Percentiles rank a stretch among this genome's conserved stretches.
Conservation (phyloP, 2,888 invertebrate genomes). For the Cataglyphis rosenhaueri region DNA sequence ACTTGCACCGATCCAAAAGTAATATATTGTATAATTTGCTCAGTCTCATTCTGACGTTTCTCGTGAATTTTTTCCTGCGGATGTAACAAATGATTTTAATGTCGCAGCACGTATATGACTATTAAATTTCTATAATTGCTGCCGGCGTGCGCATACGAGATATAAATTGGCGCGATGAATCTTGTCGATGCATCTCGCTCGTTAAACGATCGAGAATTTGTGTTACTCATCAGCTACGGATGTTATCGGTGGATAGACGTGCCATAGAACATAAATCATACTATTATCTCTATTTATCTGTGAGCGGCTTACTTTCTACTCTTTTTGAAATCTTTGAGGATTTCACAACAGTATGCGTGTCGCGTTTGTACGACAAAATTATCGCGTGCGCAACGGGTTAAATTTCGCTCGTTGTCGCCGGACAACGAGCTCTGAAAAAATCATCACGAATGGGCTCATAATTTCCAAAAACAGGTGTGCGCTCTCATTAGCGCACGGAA, state of each 20-base stretch:
- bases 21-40: constrained; percentile 56
- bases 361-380: background rate
- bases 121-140: constrained; percentile 58
- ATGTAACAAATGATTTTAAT: constrained; percentile 51
- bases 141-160: constrained; percentile 28
- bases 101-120: constrained; percentile 43
- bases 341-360: background rate
- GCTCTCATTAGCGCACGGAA: constrained; percentile 41
- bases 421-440: background rate
- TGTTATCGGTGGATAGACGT: constrained; percentile 27
- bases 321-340: background rate
- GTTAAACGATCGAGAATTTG: constrained; percentile 46
- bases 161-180: constrained; percentile 53
- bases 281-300: constrained; percentile 28
- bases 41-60: constrained; percentile 30
- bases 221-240: constrained; percentile 35
- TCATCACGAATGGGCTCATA: constrained; percentile 55
- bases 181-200: constrained; percentile 45
- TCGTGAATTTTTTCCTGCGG: constrained; percentile 26
- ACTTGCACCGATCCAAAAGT: constrained; percentile 35
- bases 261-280: constrained; percentile 36
- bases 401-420: constrained; percentile 20
- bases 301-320: background rate
- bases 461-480: constrained; percentile 58
- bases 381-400: background rate